Percentiles rank a stretch among this genome's conserved stretches.
Conservation (phyloP, 2,888 invertebrate species). For the Cloeon dipterum region DNA sequence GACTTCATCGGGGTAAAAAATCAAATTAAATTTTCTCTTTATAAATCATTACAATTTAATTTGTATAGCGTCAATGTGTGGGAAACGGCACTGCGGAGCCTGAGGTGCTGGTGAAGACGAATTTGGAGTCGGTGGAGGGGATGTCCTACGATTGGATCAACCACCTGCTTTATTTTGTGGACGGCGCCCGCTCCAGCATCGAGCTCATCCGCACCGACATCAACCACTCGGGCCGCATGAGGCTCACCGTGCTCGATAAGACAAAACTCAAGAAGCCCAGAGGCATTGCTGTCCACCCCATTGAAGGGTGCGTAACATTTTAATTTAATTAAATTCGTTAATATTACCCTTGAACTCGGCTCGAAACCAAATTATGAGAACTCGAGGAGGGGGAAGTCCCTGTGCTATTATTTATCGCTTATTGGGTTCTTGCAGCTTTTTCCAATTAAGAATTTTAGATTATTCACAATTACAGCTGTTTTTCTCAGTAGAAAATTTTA, state of each 20-base stretch:
- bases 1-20: conserved; percentile 45
- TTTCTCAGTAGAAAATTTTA: background rate
- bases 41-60: background rate
- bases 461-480: background rate
- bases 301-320: conserved; percentile 27
- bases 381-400: conserved; percentile 4
- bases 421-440: too few relatives aligned
- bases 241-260: conserved; percentile 47
- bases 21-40: too few relatives aligned
- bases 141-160: conserved; percentile 81
- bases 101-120: conserved; percentile 48
- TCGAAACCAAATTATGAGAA: background rate
- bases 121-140: conserved; percentile 61
- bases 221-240: conserved; percentile 40
- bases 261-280: conserved; percentile 44
- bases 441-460: background rate
- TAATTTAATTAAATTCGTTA: background rate
- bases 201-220: conserved; percentile 52
- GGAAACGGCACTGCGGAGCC: conserved; percentile 33
- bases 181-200: conserved; percentile 53
- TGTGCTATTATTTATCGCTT: too few relatives aligned
- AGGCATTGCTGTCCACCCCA: conserved; percentile 65
- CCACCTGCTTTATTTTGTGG: conserved; percentile 67
- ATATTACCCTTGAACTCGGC: background rate
- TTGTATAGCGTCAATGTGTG: conserved; percentile 37